Percentiles rank a stretch among this genome's conserved stretches.
Evolutionary conservation across 2,797 vertebrate species (phyloP).

Genomic region (Etheostoma perlongum): DNA sequence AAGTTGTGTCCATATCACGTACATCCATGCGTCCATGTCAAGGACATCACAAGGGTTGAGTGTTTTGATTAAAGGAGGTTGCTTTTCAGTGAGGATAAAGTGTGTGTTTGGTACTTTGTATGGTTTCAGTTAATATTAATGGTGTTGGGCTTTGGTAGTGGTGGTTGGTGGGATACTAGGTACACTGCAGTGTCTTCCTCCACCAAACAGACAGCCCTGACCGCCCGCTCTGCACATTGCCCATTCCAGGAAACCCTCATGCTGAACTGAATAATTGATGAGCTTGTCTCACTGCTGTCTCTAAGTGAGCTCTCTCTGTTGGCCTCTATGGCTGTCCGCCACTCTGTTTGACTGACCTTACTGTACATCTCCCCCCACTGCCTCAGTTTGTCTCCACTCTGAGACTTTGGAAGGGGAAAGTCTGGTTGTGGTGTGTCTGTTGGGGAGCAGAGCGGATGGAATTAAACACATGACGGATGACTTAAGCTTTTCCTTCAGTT

Average conservation of each 20-base stretch:
- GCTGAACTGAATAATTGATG: conserved; percentile 74
- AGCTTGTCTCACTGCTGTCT: conserved; percentile 65
- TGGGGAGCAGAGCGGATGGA: no score
- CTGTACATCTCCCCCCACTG: conserved; percentile 5
- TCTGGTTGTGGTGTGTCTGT: no score
- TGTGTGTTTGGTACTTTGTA: not conserved
- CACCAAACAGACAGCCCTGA: conserved; percentile 22
- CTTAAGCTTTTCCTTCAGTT: no score
- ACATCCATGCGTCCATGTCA: no score
- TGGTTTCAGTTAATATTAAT: not conserved
- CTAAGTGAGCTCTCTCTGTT: conserved; percentile 28
- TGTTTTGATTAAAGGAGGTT: conserved; percentile 65
- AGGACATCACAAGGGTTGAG: conserved; percentile 2
- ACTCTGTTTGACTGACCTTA: conserved; percentile 4
- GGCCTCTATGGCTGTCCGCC: conserved; percentile 43
- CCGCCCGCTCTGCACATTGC: not conserved
- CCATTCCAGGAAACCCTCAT: conserved; percentile 63
- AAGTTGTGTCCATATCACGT: no score
- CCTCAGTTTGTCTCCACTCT: not conserved
- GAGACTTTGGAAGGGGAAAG: not conserved
- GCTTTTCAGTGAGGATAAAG: conserved; percentile 35
- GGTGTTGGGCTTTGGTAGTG: not conserved
- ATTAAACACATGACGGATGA: no score
- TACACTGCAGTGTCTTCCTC: conserved; percentile 1
- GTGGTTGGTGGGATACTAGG: conserved; percentile 3